Evolutionary conservation across 2,888 invertebrate species (phyloP), one percentile per base, ranked within the genome.

Genomic region (Stenchaetothrips biformis): DNA sequence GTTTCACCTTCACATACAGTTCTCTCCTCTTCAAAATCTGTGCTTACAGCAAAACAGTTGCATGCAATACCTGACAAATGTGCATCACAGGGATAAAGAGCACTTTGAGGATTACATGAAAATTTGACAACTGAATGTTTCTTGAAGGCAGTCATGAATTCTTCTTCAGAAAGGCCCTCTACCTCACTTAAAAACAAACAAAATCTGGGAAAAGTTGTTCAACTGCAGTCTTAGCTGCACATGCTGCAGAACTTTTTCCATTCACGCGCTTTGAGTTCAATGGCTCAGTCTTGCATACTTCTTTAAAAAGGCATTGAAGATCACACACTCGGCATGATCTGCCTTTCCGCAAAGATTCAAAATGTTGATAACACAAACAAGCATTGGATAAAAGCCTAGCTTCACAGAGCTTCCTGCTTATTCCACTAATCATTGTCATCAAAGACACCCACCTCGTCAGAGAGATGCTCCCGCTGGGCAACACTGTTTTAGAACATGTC

Each of bases 291-390:
- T 7, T 1, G 25, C 67, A 74, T 25, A 74, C 21, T 21, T 9
- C 25, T 74, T 74, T 8, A 21, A 25, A 21, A 11, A 74, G 11
- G 7, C 67, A 21, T 11, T 21, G 7, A 7, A 74, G 8, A 25
- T 74, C 67, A 25, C 67, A 74, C 11, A 74, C 67, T 74, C 67
- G 21, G 8, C 67, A 74, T 25, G 7, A 74, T 74, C 67, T 74
- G 25, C 25, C 8, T 21, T 7, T 74, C 9, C 25, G 11, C 21
- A 74, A 11, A 25, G 67, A 74, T 25, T 11, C 25, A 7, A 74
- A 74, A 7, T 21, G 25, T 2, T 74, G 21, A 25, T 21, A 2
- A 25, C 67, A 74, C 25, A 25, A 11, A 25, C 67, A 74, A 74
- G 67, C 21, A 8, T 74, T 21, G 9, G 67, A 74, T 1, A 74